Evolutionary conservation across 2,113 vertebrate genomes (phyloP).

Genomic region (Neopipo cinnamomea): DNA sequence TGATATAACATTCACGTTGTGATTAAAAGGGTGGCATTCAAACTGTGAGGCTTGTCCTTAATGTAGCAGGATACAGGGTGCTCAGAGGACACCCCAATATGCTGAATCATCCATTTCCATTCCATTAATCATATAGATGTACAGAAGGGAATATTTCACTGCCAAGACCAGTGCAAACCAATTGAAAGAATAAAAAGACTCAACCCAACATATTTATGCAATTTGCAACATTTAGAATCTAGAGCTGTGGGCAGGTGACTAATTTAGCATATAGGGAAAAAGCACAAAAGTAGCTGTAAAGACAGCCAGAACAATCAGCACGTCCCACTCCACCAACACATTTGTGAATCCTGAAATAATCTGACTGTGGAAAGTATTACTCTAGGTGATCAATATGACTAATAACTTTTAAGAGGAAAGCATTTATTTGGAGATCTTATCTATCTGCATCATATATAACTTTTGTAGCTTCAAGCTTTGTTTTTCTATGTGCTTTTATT

Average conservation of each 20-base stretch:
- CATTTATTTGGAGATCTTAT: not conserved
- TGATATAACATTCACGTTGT: not conserved
- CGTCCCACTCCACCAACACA: not conserved
- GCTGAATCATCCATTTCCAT: not conserved
- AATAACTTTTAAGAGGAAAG: not conserved
- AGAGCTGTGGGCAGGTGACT: not conserved
- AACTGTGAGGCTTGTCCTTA: not conserved
- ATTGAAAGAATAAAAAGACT: not conserved
- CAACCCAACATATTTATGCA: not conserved
- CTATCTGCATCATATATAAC: not conserved
- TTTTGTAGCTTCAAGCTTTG: not conserved
- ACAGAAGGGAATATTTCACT: not conserved
- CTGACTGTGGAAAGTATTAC: not conserved
- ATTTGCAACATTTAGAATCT: rapidly evolving
- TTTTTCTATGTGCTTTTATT: not conserved
- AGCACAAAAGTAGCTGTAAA: not conserved
- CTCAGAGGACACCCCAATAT: not conserved
- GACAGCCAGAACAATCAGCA: not conserved
- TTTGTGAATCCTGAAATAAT: not conserved
- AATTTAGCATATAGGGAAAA: not conserved
- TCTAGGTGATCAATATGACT: not conserved
- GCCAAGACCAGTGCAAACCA: not conserved
- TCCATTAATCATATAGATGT: not conserved
- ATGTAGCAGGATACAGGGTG: not conserved
- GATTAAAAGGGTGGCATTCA: not conserved